Conservation (phyloP, 2,797 vertebrate genomes). For the Cossypha dichroa region DNA sequence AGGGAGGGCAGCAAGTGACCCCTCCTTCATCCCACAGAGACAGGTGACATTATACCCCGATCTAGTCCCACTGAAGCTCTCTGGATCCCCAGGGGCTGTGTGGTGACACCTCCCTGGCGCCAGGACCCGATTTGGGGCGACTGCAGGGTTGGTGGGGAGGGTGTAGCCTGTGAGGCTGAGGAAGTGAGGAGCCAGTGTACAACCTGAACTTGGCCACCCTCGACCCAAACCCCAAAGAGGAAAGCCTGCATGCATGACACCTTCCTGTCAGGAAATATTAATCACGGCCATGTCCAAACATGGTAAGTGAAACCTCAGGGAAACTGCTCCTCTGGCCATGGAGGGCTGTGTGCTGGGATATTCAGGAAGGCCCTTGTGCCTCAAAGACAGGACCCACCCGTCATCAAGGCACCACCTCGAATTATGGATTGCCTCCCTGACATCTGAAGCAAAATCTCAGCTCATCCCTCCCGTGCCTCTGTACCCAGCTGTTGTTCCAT, state of each 20-base stretch:
- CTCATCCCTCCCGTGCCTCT: not conserved
- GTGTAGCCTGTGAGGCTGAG: not conserved
- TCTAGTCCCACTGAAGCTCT: fast-evolving
- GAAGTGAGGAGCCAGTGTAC: slow-evolving; percentile 35
- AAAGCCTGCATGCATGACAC: slow-evolving; percentile 33
- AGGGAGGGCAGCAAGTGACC: fast-evolving
- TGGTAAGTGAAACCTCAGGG: slow-evolving; percentile 57
- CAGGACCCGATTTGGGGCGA: fast-evolving
- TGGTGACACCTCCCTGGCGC: not conserved
- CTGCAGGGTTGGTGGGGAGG: fast-evolving
- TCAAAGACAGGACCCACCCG: not conserved
- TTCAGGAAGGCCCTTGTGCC: slow-evolving; percentile 41
- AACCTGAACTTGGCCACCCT: slow-evolving; percentile 53
- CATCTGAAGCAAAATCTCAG: not conserved
- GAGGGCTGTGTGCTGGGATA: not conserved
- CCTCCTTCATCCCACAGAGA: not conserved
- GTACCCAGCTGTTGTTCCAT: fast-evolving
- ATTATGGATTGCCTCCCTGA: not conserved
- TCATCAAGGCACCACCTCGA: not conserved
- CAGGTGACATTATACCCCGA: not conserved
- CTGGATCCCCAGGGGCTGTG: not conserved
- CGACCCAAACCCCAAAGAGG: slow-evolving; percentile 26
- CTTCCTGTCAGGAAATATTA: slow-evolving; percentile 69
- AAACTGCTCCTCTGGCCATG: not conserved
- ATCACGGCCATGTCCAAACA: slow-evolving; percentile 51